These are phyloP conservation scores for Allygus modestus DNA, from an alignment of 2,888 invertebrate species.

Conservation along the genomic window DNA sequence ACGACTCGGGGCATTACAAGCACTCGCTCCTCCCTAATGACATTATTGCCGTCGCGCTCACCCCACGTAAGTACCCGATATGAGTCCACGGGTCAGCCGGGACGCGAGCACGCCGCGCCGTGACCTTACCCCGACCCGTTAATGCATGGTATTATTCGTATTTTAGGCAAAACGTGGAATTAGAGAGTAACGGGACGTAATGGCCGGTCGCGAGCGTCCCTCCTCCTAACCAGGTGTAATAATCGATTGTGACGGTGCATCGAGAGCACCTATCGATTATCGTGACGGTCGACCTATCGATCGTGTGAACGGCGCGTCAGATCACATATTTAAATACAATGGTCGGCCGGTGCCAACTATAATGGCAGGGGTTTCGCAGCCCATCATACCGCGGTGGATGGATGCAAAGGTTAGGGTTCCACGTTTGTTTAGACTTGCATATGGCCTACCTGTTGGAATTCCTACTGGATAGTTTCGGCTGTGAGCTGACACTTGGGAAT, in stretches of 20 bases:
- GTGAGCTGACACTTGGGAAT: too few relatives aligned
- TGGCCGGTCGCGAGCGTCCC: not conserved
- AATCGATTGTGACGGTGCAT: conserved; percentile 51
- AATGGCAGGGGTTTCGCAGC: conserved; percentile 43
- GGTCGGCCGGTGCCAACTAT: conserved; percentile 41
- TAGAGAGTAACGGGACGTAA: conserved; percentile 43
- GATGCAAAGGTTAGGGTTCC: conserved; percentile 37
- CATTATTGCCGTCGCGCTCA: not conserved
- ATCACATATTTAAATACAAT: conserved; percentile 56
- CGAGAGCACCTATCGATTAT: conserved; percentile 26
- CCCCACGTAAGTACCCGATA: not conserved
- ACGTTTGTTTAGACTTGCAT: conserved; percentile 44
- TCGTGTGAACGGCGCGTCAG: conserved; percentile 38
- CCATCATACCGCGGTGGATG: not conserved
- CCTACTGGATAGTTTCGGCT: not conserved
- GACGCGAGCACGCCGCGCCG: not conserved
- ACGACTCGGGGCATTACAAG: too few relatives aligned
- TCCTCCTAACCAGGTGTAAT: conserved; percentile 20
- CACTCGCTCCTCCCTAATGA: not conserved
- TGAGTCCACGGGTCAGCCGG: not conserved
- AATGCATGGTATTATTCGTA: conserved; percentile 49
- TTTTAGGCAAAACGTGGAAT: conserved; percentile 57
- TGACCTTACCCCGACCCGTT: conserved; percentile 4
- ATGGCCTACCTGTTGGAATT: conserved; percentile 9
- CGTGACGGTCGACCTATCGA: conserved; percentile 23